Base-by-base conservation (phyloP, 2,113 vertebrate genomes). In the Ranitomeya variabilis region DNA sequence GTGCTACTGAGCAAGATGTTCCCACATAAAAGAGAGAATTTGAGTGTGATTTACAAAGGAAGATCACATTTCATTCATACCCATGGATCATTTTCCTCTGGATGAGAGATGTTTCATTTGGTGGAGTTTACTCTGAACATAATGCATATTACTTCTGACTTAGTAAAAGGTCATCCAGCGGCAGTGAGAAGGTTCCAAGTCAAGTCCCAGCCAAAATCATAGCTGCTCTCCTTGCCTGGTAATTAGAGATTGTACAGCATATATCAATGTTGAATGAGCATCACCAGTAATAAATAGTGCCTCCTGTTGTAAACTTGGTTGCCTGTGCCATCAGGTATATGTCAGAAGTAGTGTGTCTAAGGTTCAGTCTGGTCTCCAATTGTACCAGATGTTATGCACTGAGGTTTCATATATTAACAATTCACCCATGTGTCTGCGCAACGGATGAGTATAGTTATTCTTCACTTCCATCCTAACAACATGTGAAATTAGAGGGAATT, bases 61-160 rank as follows among this genome's bases (percentile, higher is more conserved):
- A 18, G 31, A 52, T 79, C 52, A 21, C n/a, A 19, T 78, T 78
- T 77, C 85, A 78, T 78, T 77, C 85, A 78, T 77, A 73, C 73
- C 54, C 62, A 10, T 55, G 74, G 57, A 76, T 52, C 76, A 26
- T n/a, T 83, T 66, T 51, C 26, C 45, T 9, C 21, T 67, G 62
- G 19, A 51, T 83, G 62, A 67, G 60, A 12, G 74, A 54, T 26
- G 31, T 64, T 79, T 54, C 26, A 87, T 80, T 52, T 37, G 73
- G 64, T 67, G 64, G 45, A 87, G 52, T 31, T 26, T 80, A 69
- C 69, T 21, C 77, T 54, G 52, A 64, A 69, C 21, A 66, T 69
- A 57, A 87, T 55, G 15, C 2, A 73, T 71, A 60, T 60, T 74
- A 31, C 77, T 81, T 51, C 51, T 87, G 64, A 73, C 86, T 59